phyloP scores from a whole-genome alignment of 2,888 invertebrate genomes.

The Nematopogon swammerdamellus region DNA sequence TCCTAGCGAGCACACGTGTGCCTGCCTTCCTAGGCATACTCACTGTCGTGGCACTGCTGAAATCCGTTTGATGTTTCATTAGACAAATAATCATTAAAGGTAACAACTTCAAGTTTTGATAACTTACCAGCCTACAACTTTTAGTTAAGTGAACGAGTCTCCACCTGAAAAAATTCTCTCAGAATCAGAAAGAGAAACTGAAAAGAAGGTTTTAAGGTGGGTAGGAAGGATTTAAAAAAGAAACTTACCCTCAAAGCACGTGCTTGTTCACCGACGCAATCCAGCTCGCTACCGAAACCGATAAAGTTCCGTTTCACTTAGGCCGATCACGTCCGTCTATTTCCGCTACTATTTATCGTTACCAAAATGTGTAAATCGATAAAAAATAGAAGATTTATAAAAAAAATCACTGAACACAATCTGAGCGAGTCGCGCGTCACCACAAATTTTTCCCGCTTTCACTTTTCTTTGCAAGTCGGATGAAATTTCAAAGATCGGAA shows the following conservation, averaged over 20 bases:
- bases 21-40: too few species aligned
- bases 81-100: too few species aligned
- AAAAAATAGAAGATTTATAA: slow-evolving; percentile 34
- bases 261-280: slow-evolving; percentile 22
- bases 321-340: slow-evolving; percentile 34
- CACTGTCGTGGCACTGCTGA: too few species aligned
- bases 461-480: slow-evolving; percentile 51
- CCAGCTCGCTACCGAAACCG: slow-evolving; percentile 40
- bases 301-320: slow-evolving; percentile 32
- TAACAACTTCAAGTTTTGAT: too few species aligned
- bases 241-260: background rate
- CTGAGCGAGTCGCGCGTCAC: background rate
- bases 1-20: too few species aligned
- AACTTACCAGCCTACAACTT: too few species aligned
- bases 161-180: too few species aligned
- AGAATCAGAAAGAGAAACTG: too few species aligned
- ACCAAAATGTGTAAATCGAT: slow-evolving; percentile 22
- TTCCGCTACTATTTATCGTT: slow-evolving; percentile 14
- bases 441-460: slow-evolving; percentile 29
- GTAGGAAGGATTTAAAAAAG: too few species aligned
- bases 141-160: too few species aligned
- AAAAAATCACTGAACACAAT: slow-evolving; percentile 29
- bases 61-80: too few species aligned
- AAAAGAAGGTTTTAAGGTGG: too few species aligned
- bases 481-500: slow-evolving; percentile 52